Evolutionary conservation across 2,888 invertebrate species (phyloP), one percentile per base, ranked within the genome.

Genomic region (Andrena fulva): DNA sequence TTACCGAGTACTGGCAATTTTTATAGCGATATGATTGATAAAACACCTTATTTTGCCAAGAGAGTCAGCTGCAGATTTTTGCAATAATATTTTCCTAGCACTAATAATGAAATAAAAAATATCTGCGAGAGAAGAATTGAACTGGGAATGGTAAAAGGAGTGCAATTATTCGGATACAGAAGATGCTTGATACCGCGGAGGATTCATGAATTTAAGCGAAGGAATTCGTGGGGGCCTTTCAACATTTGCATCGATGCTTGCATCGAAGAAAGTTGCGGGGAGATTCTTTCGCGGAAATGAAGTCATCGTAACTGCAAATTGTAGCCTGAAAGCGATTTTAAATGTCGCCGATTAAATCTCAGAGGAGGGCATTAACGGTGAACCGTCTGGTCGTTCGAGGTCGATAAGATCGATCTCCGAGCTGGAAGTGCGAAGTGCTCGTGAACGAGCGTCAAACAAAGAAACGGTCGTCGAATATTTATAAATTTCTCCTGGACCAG

Each of bases 391-490:
- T 64, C 73, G 70, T 63, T 62, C 84, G 54, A 64, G 48, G 66
- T 66, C 82, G 86, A 89, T 87, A 87, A 88, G 85, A 88, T 89
- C 87, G 77, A 89, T 89, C 77, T 81, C 72, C 69, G 69, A 16
- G 4, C 12, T 52, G 42, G 16, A 66, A 71, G 71, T 31, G 73
- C 81, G 71, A 74, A 79, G 60, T 71, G 77, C 60, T 62, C 67
- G 77, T 29, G 66, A 85, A 82, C 64, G 75, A 59, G 77, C 80
- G 80, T 81, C 79, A 42, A 85, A 88, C 71, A 82, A 76, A 75
- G 72, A 77, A 86, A 84, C 76, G 85, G 87, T 90, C 89, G 89
- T 91, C 89, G 90, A 91, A 91, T 92, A 92, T 93, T 92, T 93
- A 92, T 91, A 91, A 92, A 90, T 91, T 89, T 88, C 73, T 29